Evolutionary conservation across 92 coral and sea anemone genomes (phyloP), one percentile per base, ranked within the genome.

Genomic region (Chrysogorgia sp.): DNA sequence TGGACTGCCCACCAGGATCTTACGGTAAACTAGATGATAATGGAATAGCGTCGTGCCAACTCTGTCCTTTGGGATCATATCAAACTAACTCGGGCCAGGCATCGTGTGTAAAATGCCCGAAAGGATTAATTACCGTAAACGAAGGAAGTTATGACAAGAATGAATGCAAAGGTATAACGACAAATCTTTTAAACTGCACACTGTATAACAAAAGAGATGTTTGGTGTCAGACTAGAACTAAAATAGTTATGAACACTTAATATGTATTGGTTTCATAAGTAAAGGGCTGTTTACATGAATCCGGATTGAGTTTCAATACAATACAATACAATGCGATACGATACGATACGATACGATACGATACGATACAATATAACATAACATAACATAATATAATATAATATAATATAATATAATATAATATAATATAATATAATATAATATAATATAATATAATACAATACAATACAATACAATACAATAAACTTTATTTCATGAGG

Each of bases 111-210:
- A 55, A 25, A 21, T 89, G 92, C 55, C 90, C 88, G 10, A 34
- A 67, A 29, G 92, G 92, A 29, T 79, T 65, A 37, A 89, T 77
- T 6, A 78, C 80, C 75, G 58, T 37, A 1, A 29, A 65, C 40
- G 70, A 66, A 20, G 92, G 88, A 37, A 47, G 71, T 31, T 68
- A 47, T 31, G 55, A 82, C 40, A 4, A 47, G 3, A 60, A 70
- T 30, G 81, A 86, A 17, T 89, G 92, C 78, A 43, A 78, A 82
- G 87, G 88, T 89, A 34, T n/a, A n/a, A n/a, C n/a, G n/a, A n/a
- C n/a, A n/a, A n/a, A n/a, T n/a, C n/a, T n/a, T n/a, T n/a, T n/a
- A n/a, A n/a, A n/a, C n/a, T n/a, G n/a, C n/a, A n/a, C n/a, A n/a
- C n/a, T n/a, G n/a, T n/a, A n/a, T n/a, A n/a, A n/a, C n/a, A n/a